Evolutionary conservation across 2,113 vertebrate species (phyloP).

Genomic region (Puffinus mauretanicus): DNA sequence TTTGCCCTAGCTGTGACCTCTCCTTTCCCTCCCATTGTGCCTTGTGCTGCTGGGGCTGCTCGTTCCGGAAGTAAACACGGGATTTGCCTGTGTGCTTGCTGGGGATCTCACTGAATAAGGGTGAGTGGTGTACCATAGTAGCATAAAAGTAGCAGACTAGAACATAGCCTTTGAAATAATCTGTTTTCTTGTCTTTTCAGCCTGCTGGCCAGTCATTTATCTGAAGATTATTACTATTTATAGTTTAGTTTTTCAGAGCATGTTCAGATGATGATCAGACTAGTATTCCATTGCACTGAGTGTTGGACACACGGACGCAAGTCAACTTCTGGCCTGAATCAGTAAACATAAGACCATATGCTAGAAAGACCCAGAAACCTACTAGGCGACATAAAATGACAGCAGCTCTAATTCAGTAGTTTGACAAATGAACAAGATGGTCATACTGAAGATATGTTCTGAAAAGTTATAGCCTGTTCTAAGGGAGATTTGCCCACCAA

Average conservation of each 20-base stretch:
- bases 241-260: not conserved
- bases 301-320: not conserved
- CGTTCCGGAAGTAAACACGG: not conserved
- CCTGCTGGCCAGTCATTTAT: not conserved
- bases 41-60: not conserved
- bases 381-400: not conserved
- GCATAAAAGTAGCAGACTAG: not conserved
- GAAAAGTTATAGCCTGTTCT: not conserved
- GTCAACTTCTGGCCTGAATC: not conserved
- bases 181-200: not conserved
- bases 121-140: accelerated
- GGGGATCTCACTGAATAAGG: not conserved
- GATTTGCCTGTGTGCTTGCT: not conserved
- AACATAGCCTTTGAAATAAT: not conserved
- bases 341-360: not conserved
- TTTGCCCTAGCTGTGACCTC: not conserved
- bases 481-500: not conserved
- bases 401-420: not conserved
- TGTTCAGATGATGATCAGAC: not conserved
- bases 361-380: not conserved
- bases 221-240: not conserved
- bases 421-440: not conserved
- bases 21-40: not conserved
- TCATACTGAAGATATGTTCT: not conserved
- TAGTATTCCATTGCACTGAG: not conserved